Evolutionary conservation across 2,113 vertebrate genomes (phyloP), one percentile per base, ranked within the genome.

Genomic region (Bubo bubo): DNA sequence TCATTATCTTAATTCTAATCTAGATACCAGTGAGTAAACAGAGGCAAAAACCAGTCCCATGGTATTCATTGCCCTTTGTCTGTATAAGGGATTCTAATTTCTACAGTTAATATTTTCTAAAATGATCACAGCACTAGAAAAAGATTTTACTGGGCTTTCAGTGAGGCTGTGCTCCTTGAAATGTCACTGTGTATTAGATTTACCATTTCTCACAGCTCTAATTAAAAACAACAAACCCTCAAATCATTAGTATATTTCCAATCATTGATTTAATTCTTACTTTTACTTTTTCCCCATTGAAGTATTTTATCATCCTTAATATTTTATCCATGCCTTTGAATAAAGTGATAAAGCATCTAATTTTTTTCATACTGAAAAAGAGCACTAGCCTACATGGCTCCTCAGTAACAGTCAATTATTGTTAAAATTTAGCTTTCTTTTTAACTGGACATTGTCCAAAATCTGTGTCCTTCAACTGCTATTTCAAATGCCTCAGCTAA

Each of bases 381-480:
- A 66, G 24, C 20, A 30, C 49, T 76, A 49, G 18, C 34, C 12
- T 21, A 16, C 39, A 17, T 70, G 23, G 20, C 35, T 87, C 11
- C 41, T 85, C 11, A 86, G 30, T 28, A 41, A 60, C 12, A 73
- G 70, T 59, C 56, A 93, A 45, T 67, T 95, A 41, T 53, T 93
- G 34, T 72, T 97, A 74, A 82, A 91, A 82, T 80, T 96, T 94
- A 79, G 30, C n/a, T 79, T 89, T 90, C 52, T 77, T 30, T 67
- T 93, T 93, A 91, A 55, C 83, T 95, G 74, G 74, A 73, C 79
- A 22, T 58, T 83, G 35, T 92, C 92, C 93, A 93, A 94, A 73
- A 88, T 55, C 80, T 71, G 9, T 97, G 96, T 96, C 95, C 94
- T 98, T 98, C 97, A 97, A 30, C 28, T 77, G 80, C 84, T 91